Evolutionary conservation across 1,140 invertebrate species (phyloP), one percentile per base, ranked within the genome.

Genomic region (Drosophila erecta): DNA sequence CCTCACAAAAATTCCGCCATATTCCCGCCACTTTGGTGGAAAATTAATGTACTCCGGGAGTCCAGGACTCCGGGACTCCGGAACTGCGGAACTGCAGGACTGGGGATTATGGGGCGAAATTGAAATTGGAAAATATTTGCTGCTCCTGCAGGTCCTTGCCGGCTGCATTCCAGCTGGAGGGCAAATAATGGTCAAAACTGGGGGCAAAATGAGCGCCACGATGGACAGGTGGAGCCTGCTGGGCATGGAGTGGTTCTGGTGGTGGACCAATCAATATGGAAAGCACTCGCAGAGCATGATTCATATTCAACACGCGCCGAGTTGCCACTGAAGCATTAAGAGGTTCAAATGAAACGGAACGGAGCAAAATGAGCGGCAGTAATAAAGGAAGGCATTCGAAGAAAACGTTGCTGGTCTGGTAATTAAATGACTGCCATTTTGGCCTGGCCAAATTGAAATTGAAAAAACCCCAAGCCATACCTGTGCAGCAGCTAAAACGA

Each of bases 211-310:
- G 40, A 62, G 58, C 62, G 35, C 22, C 44, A 37, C 14, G 56
- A 40, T 11, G 33, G 62, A 41, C 62, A 64, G 64, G 58, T 67
- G 64, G 61, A 50, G 47, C 35, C 50, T 33, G 56, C 5, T 11
- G 56, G 56, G n/a, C 17, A 17, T 10, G 12, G 5, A 37, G 17
- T 17, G 17, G 1, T 17, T 0, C 17, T 24, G n/a, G 17, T 7
- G 33, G 35, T 22, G n/a, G 20, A 79, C 79, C 81, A 85, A 85
- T 86, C 81, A 86, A 86, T 85, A 86, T 85, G 81, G 56, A 76
- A 80, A 67, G 64, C 59, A 49, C 59, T 64, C 40, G 24, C 40
- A 66, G 60, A 76, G 47, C 72, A 70, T 77, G 66, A 85, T 84
- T 84, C 80, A 84, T 85, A 84, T 85, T 84, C 81, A 84, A 69